These are phyloP conservation scores for Exaiptasia diaphana DNA, from an alignment of 64 coral and sea anemone genomes.

Conservation along the genomic window DNA sequence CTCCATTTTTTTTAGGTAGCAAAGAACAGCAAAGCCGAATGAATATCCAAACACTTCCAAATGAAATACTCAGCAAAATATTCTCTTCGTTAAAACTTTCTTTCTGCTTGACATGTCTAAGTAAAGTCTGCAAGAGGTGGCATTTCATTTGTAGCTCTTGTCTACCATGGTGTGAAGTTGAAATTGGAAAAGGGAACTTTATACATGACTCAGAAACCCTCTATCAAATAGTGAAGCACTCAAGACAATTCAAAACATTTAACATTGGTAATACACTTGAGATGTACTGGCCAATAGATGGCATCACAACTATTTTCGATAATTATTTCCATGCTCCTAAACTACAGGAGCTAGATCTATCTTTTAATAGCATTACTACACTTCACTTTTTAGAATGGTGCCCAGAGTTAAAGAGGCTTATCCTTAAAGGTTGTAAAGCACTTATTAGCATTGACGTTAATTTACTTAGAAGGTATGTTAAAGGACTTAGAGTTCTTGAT, in stretches of 20 bases:
- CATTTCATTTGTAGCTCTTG: not conserved
- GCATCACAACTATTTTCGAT: not conserved
- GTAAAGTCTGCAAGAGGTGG: not conserved
- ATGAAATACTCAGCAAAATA: not conserved
- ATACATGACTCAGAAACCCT: not conserved
- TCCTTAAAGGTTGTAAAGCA: not conserved
- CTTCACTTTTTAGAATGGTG: not conserved
- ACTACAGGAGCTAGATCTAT: not conserved
- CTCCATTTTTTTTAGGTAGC: constrained; percentile 7
- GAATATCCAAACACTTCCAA: not conserved
- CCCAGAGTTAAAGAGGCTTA: not conserved
- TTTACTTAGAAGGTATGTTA: not conserved
- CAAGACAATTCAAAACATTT: not conserved
- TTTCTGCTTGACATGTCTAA: not conserved
- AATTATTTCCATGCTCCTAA: not conserved
- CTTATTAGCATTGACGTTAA: not conserved
- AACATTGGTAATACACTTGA: not conserved
- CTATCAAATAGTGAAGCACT: not conserved
- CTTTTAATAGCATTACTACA: not conserved
- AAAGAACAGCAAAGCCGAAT: not conserved
- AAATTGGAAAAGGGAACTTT: not conserved
- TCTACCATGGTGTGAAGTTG: not conserved
- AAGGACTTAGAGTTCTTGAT: not conserved
- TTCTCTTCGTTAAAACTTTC: not conserved
- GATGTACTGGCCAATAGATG: not conserved